phyloP scores from a whole-genome alignment of 2,888 invertebrate genomes.

The Actias luna region DNA sequence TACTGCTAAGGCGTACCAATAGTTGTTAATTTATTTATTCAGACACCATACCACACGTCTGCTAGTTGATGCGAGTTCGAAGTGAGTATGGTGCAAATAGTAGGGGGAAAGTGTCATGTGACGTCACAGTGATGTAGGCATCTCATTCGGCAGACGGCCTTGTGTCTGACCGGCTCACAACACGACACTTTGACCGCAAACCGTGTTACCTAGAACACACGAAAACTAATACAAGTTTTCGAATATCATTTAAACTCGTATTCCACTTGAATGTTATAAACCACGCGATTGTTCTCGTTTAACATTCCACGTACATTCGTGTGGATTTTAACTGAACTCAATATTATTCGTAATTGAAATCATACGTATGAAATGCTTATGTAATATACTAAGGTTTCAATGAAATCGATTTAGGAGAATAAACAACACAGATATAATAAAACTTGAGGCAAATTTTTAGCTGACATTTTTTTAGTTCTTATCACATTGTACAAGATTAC shows the following conservation, averaged over 20 bases:
- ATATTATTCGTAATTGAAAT: too few relatives aligned
- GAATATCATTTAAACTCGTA: neutral
- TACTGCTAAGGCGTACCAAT: too few relatives aligned
- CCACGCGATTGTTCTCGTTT: neutral
- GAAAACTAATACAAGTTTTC: slow-evolving; percentile 1
- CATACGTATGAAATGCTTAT: too few relatives aligned
- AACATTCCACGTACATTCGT: neutral
- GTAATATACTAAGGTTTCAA: too few relatives aligned
- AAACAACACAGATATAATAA: too few relatives aligned
- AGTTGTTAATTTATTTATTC: too few relatives aligned
- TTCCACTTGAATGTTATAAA: neutral
- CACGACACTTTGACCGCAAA: slow-evolving; percentile 12
- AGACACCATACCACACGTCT: neutral
- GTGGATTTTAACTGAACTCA: too few relatives aligned
- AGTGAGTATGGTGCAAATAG: slow-evolving; percentile 10
- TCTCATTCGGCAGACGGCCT: slow-evolving; percentile 26
- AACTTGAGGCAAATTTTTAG: too few relatives aligned
- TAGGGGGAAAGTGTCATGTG: slow-evolving; percentile 15
- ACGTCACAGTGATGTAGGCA: slow-evolving; percentile 35
- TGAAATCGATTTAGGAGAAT: too few relatives aligned
- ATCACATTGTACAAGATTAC: too few relatives aligned
- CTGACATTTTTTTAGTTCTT: too few relatives aligned
- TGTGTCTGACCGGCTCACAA: slow-evolving; percentile 22
- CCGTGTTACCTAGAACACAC: neutral
- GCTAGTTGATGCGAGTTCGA: neutral